Base-by-base conservation (phyloP, 2,797 vertebrate species). In the Eidolon dupreanum region DNA sequence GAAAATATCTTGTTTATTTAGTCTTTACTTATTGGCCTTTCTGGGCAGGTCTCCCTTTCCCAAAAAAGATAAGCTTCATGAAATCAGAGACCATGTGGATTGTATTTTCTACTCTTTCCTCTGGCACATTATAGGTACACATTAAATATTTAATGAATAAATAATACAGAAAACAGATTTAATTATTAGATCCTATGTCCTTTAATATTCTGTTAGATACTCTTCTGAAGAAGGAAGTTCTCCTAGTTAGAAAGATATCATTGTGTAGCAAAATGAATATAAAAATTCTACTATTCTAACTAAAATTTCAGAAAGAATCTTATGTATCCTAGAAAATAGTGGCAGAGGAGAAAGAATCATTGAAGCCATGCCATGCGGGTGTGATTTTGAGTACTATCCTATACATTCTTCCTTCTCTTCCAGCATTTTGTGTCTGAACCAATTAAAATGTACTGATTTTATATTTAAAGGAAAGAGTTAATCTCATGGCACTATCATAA, bases 381-480 rank as follows among this genome's bases (percentile, higher is more conserved):
- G 36, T 84, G 78, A 51, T 41, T 82, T 49, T 59, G 16, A 46
- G 51, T 19, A 73, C 33, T 73, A 10, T 41, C n/a, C 8, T 83
- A 4, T 15, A 53, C 1, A 59, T 8, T 24, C 6, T 87, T 71
- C 41, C 36, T 81, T 70, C 41, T 71, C 41, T 51, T 83, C 26
- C 17, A 83, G 8, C 2, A 17, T 31, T 87, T 57, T 36, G 6
- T 41, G 63, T 26, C 36, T 61, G 33, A 94, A 93, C 36, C 53
- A 90, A 61, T 92, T 78, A 74, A 63, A 93, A 59, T 59, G 31
- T 74, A 74, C 33, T 70, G n/a, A 41, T 88, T 89, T 92, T 71
- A 66, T 36, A 49, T 33, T 88, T 84, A 79, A 87, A 79, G 15
- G 12, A 22, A 81, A 57, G 16, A 68, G 46, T 82, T 75, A 70